phyloP scores from a whole-genome alignment of 2,113 vertebrate species.

The Neopipo cinnamomea region DNA sequence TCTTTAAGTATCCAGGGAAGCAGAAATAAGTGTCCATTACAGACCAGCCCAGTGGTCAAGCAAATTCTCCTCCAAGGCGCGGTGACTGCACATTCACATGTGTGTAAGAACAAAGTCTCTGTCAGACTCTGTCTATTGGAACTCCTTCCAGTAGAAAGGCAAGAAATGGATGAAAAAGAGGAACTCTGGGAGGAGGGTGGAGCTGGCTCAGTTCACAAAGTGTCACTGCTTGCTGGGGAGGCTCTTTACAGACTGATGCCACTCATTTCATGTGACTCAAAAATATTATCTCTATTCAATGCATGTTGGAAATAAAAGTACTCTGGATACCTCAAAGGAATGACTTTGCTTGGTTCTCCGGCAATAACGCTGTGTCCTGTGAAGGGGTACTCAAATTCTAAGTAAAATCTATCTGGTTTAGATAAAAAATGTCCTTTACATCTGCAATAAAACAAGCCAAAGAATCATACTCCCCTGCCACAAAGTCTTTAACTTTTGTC shows the following conservation, averaged over 20 bases:
- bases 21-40: background rate
- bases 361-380: background rate
- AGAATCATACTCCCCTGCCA: fast-evolving
- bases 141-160: background rate
- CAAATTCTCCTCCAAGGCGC: too few species aligned
- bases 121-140: background rate
- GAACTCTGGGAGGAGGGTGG: background rate
- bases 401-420: background rate
- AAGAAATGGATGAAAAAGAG: background rate
- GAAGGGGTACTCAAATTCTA: background rate
- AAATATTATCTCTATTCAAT: background rate
- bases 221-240: background rate
- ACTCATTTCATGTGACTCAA: background rate
- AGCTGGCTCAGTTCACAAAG: background rate
- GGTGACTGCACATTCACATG: background rate
- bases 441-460: background rate
- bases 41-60: background rate
- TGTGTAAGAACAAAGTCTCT: background rate
- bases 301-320: background rate
- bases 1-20: background rate
- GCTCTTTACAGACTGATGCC: background rate
- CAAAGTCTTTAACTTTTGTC: background rate
- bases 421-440: background rate
- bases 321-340: background rate
- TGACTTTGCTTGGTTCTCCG: background rate